A percentile compares a stretch with the other conserved stretches of the same genome.
phyloP scores from a whole-genome alignment of 23 tunicate species.

The Clavelina lepadiformis region DNA sequence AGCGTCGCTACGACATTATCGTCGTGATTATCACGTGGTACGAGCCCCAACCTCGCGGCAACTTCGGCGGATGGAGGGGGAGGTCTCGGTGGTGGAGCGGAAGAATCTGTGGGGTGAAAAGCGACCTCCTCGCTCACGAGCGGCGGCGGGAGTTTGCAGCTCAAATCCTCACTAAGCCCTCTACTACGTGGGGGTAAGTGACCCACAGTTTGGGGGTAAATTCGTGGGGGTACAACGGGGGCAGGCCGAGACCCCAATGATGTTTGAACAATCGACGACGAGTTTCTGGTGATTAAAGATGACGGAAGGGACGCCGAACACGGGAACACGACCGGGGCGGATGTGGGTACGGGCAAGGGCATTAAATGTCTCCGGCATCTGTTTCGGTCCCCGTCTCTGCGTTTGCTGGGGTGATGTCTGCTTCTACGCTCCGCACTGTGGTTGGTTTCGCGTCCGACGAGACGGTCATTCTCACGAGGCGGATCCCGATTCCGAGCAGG shows the following conservation, averaged over 20 bases:
- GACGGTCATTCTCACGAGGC: neutral
- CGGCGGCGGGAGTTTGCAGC: constrained; percentile 9
- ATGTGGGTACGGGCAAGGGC: constrained; percentile 11
- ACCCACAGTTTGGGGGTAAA: constrained; percentile 23
- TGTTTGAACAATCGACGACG: neutral
- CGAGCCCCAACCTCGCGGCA: constrained; percentile 22
- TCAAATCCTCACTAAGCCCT: neutral
- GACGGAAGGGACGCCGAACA: constrained; percentile 25
- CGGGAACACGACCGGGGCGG: constrained; percentile 5
- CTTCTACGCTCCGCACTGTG: constrained; percentile 15
- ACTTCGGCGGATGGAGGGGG: constrained; percentile 25
- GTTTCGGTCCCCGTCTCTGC: neutral
- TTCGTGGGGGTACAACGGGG: constrained; percentile 30
- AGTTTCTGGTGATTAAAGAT: constrained; percentile 7
- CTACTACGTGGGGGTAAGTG: constrained; percentile 18
- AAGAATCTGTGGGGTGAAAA: neutral
- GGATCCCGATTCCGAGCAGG: neutral
- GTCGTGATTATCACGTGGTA: neutral
- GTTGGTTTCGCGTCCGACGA: constrained; percentile 3
- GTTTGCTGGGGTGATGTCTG: constrained; percentile 13
- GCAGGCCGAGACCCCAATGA: neutral
- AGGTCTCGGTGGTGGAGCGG: constrained; percentile 23
- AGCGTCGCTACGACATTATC: too few species aligned
- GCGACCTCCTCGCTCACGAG: neutral
- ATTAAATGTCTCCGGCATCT: constrained; percentile 14